Percentiles rank a stretch among this genome's conserved stretches.
phyloP scores from a whole-genome alignment of 2,113 vertebrate genomes.

The Tinamus guttatus region DNA sequence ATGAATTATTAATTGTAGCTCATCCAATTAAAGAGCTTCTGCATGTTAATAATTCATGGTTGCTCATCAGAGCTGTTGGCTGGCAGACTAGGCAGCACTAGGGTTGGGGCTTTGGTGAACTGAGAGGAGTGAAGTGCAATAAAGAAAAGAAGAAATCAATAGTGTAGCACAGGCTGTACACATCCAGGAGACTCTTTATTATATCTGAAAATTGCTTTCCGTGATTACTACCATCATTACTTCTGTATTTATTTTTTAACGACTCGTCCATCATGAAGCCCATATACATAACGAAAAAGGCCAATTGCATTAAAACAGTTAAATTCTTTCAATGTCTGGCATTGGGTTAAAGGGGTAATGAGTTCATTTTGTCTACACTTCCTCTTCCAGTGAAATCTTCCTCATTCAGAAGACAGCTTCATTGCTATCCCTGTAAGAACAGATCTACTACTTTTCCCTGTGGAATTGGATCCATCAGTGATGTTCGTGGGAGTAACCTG shows the following conservation, averaged over 20 bases:
- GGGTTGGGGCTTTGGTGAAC: constrained; percentile 18
- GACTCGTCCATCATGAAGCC: constrained; percentile 37
- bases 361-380: constrained; percentile 13
- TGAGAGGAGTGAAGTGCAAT: constrained; percentile 54
- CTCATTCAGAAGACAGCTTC: constrained; percentile 23
- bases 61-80: constrained; percentile 18
- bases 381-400: background rate
- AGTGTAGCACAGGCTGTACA: constrained; percentile 16
- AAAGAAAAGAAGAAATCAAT: constrained; percentile 72
- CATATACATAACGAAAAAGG: constrained; percentile 12
- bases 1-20: constrained; percentile 70
- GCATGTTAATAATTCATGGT: constrained; percentile 61
- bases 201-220: constrained; percentile 64
- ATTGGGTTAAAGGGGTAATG: constrained; percentile 18
- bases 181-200: constrained; percentile 54
- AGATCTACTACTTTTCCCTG: constrained; percentile 22
- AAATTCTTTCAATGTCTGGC: constrained; percentile 25
- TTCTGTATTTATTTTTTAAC: constrained; percentile 55
- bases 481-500: background rate
- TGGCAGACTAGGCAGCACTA: constrained; percentile 33
- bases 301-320: constrained; percentile 45
- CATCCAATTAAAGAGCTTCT: constrained; percentile 66
- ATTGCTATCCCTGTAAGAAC: background rate
- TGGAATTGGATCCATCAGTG: constrained; percentile 18
- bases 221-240: constrained; percentile 60